Evolutionary conservation across 2,888 invertebrate species (phyloP).

Genomic region (Tholera decimalis): DNA sequence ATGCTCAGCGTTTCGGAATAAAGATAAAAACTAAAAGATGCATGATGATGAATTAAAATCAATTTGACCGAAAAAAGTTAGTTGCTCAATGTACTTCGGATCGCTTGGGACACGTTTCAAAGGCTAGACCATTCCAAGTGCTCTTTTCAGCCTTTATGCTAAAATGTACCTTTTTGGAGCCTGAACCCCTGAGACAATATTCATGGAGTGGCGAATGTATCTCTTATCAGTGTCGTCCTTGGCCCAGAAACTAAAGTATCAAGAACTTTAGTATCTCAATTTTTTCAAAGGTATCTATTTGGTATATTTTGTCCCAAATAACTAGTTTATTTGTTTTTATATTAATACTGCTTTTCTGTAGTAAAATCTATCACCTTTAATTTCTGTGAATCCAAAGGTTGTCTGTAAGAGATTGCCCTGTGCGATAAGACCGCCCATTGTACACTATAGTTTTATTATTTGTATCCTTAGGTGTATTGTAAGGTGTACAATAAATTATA

Average conservation of each 20-base stretch:
- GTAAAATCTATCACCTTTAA: background rate
- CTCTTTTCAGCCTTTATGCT: background rate
- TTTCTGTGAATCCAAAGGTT: no score
- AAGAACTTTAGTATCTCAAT: conserved; percentile 1
- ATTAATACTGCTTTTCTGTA: background rate
- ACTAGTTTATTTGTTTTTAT: background rate
- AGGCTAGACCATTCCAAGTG: background rate
- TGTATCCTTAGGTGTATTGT: no score
- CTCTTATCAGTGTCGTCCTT: conserved; percentile 24
- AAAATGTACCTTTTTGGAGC: background rate
- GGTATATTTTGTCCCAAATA: background rate
- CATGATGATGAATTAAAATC: no score
- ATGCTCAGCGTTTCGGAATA: no score
- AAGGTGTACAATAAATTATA: no score
- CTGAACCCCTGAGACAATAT: conserved; percentile 26
- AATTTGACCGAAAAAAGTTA: no score
- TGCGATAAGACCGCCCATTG: no score
- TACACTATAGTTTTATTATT: no score
- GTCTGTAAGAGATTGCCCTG: no score
- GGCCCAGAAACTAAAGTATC: conserved; percentile 19
- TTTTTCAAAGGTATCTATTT: conserved; percentile 2
- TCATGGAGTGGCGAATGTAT: conserved; percentile 11
- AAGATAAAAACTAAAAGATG: no score
- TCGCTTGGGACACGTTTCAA: background rate
- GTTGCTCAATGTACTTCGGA: no score